These are phyloP conservation scores for Arctocebus calabarensis DNA, from an alignment of 2,797 vertebrate genomes.

Conservation along the genomic window DNA sequence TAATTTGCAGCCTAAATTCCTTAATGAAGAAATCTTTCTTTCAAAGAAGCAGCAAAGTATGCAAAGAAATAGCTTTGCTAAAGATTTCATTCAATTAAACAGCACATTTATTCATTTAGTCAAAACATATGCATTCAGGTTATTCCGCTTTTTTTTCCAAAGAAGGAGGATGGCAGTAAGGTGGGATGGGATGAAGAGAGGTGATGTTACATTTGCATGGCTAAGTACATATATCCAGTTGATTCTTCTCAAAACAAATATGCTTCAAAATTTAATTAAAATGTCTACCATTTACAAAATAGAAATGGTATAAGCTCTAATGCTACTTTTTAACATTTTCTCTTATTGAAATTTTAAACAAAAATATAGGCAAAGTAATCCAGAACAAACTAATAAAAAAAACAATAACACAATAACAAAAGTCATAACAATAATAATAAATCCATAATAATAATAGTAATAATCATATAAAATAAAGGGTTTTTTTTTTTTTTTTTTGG, in stretches of 20 bases:
- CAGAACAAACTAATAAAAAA: slow-evolving; percentile 15
- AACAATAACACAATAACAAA: neutral
- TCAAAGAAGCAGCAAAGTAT: slow-evolving; percentile 55
- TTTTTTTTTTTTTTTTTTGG: too few species aligned
- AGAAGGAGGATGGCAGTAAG: neutral
- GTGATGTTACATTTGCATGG: slow-evolving; percentile 22
- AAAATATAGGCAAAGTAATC: neutral
- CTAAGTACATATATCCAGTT: slow-evolving; percentile 19
- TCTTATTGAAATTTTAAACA: slow-evolving; percentile 27
- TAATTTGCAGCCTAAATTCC: slow-evolving; percentile 52
- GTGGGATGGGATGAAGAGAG: neutral
- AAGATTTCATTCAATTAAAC: slow-evolving; percentile 54
- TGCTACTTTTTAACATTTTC: neutral
- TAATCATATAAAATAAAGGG: neutral
- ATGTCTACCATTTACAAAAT: slow-evolving; percentile 13
- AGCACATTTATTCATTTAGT: slow-evolving; percentile 50
- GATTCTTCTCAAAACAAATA: slow-evolving; percentile 51
- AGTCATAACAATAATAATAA: neutral
- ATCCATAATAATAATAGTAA: neutral
- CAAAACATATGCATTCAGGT: slow-evolving; percentile 54
- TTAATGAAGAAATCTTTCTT: slow-evolving; percentile 68
- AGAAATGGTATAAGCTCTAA: neutral
- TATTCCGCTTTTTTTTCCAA: slow-evolving; percentile 44
- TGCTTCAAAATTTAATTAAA: slow-evolving; percentile 53
- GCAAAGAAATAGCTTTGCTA: slow-evolving; percentile 54